phyloP scores from a whole-genome alignment of 1,140 invertebrate genomes.

The Drosophila bifasciata region DNA sequence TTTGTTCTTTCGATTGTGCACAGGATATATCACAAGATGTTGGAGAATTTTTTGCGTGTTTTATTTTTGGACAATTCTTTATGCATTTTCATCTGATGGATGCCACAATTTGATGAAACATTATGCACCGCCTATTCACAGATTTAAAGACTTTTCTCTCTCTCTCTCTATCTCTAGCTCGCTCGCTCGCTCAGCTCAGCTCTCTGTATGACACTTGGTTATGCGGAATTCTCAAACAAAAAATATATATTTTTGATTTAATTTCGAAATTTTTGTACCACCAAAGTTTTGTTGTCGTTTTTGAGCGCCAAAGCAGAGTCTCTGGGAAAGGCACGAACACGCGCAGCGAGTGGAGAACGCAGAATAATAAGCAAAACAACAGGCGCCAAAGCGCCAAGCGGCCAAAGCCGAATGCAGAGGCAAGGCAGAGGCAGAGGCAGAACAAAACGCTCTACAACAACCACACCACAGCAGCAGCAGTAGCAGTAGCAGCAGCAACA shows the following conservation, averaged over 20 bases:
- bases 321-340: constrained; percentile 40
- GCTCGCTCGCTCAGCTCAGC: not conserved
- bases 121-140: constrained; percentile 17
- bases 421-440: constrained; percentile 45
- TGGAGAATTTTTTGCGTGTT: constrained; percentile 76
- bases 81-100: constrained; percentile 81
- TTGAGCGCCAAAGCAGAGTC: constrained; percentile 74
- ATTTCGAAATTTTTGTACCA: constrained; percentile 26
- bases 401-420: constrained; percentile 36
- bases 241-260: constrained; percentile 1
- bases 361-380: constrained; percentile 66
- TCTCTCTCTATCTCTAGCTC: constrained; percentile 18
- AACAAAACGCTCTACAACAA: constrained; percentile 22
- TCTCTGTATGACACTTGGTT: constrained; percentile 33
- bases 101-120: constrained; percentile 60
- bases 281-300: constrained; percentile 15
- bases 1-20: constrained; percentile 40
- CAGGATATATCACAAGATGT: constrained; percentile 65
- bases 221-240: constrained; percentile 18
- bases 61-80: constrained; percentile 81
- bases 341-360: constrained; percentile 61
- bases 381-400: constrained; percentile 30
- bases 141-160: constrained; percentile 29
- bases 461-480: not conserved
- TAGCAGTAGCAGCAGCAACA: no score